Base-by-base conservation (phyloP, 1,140 invertebrate genomes). In the Aleiodes sp. region DNA sequence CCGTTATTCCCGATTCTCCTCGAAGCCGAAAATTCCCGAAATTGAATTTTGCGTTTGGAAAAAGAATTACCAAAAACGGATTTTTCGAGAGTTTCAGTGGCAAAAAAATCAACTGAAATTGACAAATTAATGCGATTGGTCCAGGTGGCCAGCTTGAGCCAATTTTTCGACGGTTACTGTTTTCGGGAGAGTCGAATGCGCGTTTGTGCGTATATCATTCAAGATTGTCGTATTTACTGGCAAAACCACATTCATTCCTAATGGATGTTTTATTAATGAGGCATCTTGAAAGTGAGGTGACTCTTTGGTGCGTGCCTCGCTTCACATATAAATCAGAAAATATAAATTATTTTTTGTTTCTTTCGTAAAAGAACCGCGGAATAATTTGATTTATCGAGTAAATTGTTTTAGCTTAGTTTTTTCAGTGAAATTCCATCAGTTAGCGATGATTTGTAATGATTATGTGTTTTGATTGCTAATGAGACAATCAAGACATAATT, bases 231-330 rank as follows among this genome's bases (percentile, higher is more conserved):
- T 21, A 39, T 63, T 37, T 63, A n/a, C n/a, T 37, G 31, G 60
- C 35, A 63, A 63, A 26, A 57, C 31, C 14, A 12, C n/a, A 63
- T n/a, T 63, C 60, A 10, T 19, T 52, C 60, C 21, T 63, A 63
- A 63, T 63, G 35, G 60, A 63, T 63, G 60, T 63, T 63, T 63
- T 63, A 63, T 63, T 63, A 63, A 63, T 63, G 60, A 63, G 60
- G 8, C 41, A 39, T 10, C 57, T 52, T 16, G 26, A 26, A 60
- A 60, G 56, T 28, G 21, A 60, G 57, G 26, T 35, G 57, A 29
- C 14, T 39, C 31, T 16, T 52, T 52, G 39, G 46, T 52, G 46
- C 35, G 60, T 63, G 60, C 60, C 35, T 33, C 60, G 46, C 21
- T 52, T 52, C 46, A 52, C 46, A 52, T 52, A 52, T 52, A 52